These are phyloP conservation scores for Hybognathus amarus DNA, from an alignment of 2,797 vertebrate genomes.

Conservation along the genomic window DNA sequence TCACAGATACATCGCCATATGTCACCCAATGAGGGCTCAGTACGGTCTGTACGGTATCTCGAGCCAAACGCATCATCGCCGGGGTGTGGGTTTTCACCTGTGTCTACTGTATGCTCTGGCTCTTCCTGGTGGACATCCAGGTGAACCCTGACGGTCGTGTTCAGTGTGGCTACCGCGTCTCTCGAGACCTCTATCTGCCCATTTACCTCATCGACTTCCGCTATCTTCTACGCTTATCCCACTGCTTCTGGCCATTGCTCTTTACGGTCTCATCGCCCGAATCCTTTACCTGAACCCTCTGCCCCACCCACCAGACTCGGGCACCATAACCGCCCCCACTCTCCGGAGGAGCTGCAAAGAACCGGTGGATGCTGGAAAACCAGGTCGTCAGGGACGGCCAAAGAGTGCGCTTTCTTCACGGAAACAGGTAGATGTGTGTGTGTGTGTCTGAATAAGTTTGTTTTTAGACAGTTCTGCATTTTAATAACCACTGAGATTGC, in stretches of 20 bases:
- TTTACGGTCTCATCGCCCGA: conserved; percentile 82
- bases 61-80: conserved; percentile 80
- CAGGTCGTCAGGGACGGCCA: conserved; percentile 62
- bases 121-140: conserved; percentile 86
- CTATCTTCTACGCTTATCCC: conserved; percentile 83
- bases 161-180: conserved; percentile 83
- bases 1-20: conserved; percentile 83
- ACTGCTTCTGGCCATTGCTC: conserved; percentile 78
- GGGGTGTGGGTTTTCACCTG: conserved; percentile 81
- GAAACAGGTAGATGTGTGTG: conserved; percentile 78
- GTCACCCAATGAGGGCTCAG: conserved; percentile 83
- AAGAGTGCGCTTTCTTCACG: conserved; percentile 78
- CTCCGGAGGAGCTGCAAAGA: conserved; percentile 72
- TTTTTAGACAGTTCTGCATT: conserved; percentile 30
- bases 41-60: conserved; percentile 79
- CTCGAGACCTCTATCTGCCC: conserved; percentile 84
- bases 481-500: conserved; percentile 35
- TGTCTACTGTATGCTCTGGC: conserved; percentile 84
- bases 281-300: conserved; percentile 79
- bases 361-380: conserved; percentile 56
- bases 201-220: conserved; percentile 85
- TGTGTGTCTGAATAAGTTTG: conserved; percentile 28
- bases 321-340: conserved; percentile 60
- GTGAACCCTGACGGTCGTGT: conserved; percentile 70
- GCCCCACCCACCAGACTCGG: conserved; percentile 67